A percentile compares a stretch with the other conserved stretches of the same genome.
Evolutionary conservation across 2,113 vertebrate genomes (phyloP).

Genomic region (Scophthalmus maximus): DNA sequence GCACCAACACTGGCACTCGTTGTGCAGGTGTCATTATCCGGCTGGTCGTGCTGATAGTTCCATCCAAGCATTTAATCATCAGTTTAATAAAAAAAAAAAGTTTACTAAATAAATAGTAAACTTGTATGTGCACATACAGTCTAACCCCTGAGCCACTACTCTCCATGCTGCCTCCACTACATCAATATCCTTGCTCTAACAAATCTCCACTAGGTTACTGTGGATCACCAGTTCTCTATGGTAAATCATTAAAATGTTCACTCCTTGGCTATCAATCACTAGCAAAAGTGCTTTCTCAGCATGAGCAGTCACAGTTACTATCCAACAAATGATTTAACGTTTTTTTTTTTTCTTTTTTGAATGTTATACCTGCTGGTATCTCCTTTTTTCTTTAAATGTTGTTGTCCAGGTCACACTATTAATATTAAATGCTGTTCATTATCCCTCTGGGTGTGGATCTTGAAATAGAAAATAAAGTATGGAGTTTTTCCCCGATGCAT

Average conservation of each 20-base stretch:
- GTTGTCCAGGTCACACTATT: conserved; percentile 48
- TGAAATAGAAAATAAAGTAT: conserved; percentile 25
- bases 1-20: background rate
- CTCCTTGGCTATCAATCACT: conserved; percentile 44
- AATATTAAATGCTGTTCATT: conserved; percentile 4
- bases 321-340: conserved; percentile 18
- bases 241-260: conserved; percentile 45
- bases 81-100: background rate
- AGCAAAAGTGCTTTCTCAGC: conserved; percentile 47
- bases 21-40: background rate
- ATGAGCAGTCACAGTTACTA: conserved; percentile 29
- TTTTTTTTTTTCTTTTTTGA: background rate
- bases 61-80: background rate
- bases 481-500: too few species aligned
- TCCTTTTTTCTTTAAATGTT: conserved; percentile 8
- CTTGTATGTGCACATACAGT: background rate
- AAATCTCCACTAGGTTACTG: conserved; percentile 40
- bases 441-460: conserved; percentile 7
- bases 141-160: background rate
- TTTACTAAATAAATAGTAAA: background rate
- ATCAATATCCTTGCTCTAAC: conserved; percentile 18
- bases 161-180: background rate
- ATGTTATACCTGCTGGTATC: conserved; percentile 5
- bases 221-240: conserved; percentile 32
- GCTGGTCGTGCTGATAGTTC: too few species aligned